Percentiles rank a stretch among this genome's conserved stretches.
These are phyloP conservation scores for Bombus ignitus DNA, from an alignment of 1,140 invertebrate genomes.

Conservation along the genomic window DNA sequence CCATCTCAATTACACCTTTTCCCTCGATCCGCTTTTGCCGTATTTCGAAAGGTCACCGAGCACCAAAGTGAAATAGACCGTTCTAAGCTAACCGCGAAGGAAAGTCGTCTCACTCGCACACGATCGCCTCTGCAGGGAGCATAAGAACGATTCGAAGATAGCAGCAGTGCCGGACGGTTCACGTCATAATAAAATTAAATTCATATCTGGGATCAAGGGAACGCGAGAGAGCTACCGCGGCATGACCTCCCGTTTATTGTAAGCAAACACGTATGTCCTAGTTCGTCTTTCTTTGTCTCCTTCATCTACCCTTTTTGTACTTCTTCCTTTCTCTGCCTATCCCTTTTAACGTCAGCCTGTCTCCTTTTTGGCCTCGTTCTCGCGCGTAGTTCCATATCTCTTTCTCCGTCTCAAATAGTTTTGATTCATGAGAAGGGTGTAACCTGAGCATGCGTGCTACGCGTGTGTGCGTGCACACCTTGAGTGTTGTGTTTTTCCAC, in stretches of 20 bases:
- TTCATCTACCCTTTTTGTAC: not conserved
- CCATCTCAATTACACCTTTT: slow-evolving; percentile 51
- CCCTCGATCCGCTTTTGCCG: slow-evolving; percentile 20
- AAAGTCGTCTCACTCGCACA: not conserved
- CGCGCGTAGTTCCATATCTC: slow-evolving; percentile 32
- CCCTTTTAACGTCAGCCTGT: slow-evolving; percentile 28
- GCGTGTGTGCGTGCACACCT: slow-evolving; percentile 59
- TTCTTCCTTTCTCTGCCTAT: not conserved
- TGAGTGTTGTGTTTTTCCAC: slow-evolving; percentile 31
- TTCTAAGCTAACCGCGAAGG: not conserved
- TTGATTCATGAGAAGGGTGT: slow-evolving; percentile 68
- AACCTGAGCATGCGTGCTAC: slow-evolving; percentile 62
- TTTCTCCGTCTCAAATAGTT: slow-evolving; percentile 65
- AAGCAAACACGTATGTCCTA: slow-evolving; percentile 68
- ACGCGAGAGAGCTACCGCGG: slow-evolving; percentile 73
- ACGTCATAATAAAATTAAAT: slow-evolving; percentile 73
- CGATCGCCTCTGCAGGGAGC: slow-evolving; percentile 37
- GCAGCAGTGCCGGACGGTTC: slow-evolving; percentile 43
- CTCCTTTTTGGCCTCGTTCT: slow-evolving; percentile 27
- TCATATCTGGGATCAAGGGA: slow-evolving; percentile 70
- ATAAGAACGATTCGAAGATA: slow-evolving; percentile 64
- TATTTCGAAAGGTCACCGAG: slow-evolving; percentile 60
- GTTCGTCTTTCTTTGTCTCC: not conserved
- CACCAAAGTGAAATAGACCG: slow-evolving; percentile 49
- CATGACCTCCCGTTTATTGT: slow-evolving; percentile 68